phyloP scores from a whole-genome alignment of 2,888 invertebrate species.

The Salticus scenicus region DNA sequence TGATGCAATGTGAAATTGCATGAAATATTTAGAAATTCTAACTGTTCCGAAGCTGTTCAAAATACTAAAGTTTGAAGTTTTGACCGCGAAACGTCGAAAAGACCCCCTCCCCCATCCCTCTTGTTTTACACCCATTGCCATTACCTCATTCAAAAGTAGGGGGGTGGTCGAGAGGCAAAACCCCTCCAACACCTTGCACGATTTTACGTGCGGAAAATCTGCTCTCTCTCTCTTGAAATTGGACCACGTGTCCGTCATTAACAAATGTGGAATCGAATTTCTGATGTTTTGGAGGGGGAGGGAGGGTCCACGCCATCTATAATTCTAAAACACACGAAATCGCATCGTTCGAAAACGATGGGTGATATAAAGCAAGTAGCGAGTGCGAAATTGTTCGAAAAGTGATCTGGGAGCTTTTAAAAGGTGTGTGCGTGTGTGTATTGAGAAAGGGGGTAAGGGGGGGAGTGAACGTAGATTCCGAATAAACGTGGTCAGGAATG shows the following conservation, averaged over 20 bases:
- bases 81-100: neutral
- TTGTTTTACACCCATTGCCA: neutral
- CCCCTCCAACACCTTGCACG: constrained; percentile 29
- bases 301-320: constrained; percentile 2
- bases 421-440: too few relatives aligned
- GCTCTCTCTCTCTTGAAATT: neutral
- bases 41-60: neutral
- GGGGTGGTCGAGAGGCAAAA: neutral
- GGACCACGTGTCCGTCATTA: constrained; percentile 49
- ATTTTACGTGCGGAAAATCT: constrained; percentile 40
- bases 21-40: neutral
- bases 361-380: constrained; percentile 21
- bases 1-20: too few relatives aligned
- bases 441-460: neutral
- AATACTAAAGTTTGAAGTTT: neutral
- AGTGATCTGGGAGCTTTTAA: neutral
- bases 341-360: neutral
- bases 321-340: constrained; percentile 9
- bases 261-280: constrained; percentile 30
- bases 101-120: too few relatives aligned
- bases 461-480: neutral
- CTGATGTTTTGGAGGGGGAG: too few relatives aligned
- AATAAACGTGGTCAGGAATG: neutral
- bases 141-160: neutral
- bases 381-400: neutral